Evolutionary conservation across 2,113 vertebrate genomes (phyloP), one percentile per base, ranked within the genome.

Genomic region (Brachyhypopomus gauderio): DNA sequence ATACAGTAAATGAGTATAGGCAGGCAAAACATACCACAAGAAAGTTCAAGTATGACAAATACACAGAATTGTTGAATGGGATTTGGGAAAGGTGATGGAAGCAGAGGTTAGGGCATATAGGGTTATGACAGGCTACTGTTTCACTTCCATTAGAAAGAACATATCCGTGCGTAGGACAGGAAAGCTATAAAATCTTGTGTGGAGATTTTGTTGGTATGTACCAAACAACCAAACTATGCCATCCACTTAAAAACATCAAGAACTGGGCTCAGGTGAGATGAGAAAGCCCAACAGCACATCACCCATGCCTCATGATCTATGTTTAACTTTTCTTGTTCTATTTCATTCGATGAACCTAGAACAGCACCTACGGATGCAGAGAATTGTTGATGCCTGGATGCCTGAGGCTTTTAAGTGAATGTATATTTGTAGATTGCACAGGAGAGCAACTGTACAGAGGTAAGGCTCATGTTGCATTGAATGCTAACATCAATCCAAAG

Each of bases 381-480:
- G 22, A 36, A 77, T 4, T 66, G 62, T 11, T 7, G 8, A 41
- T 17, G 17, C 20, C 20, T 66, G 41, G 41, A 9, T 36, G 17
- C 55, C 9, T 27, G 30, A 16, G 6, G 60, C 19, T 48, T 82
- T 82, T 73, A 82, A 36, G 74, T 77, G 80, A 75, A 77, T 82
- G 64, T 77, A 71, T 45, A 75, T 63, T 48, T 62, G 36, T 38
- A 38, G 30, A 75, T 75, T n/a, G 67, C 48, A 56, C 9, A 56
- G 25, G 27, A 75, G 56, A 36, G 75, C 11, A 75, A 23, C 11
- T 55, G 41, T 48, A 63, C 14, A 60, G 69, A 63, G 23, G 45
- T 56, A 81, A 73, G 70, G 71, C 36, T 41, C n/a, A 75, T 75
- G 82, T 55, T 79, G 56, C 78, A 77, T 59, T n/a, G 63, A 48